Percentiles rank a stretch among this genome's conserved stretches.
Conservation (phyloP, 2,797 vertebrate species). For the Coccyzus lansbergi region DNA sequence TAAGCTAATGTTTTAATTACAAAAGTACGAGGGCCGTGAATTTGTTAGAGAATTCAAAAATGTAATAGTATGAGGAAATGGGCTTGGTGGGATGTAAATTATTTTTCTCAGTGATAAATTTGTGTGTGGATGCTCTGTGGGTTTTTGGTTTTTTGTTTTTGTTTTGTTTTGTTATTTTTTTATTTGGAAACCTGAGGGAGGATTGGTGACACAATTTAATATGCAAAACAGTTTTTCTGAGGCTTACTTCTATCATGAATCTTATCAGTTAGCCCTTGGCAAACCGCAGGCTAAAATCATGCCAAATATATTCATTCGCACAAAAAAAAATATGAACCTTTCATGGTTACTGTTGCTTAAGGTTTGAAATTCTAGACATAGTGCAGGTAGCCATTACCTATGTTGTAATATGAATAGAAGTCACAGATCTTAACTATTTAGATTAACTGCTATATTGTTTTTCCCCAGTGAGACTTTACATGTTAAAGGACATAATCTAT, state of each 20-base stretch:
- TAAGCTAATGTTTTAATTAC: background rate
- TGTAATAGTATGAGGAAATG: background rate
- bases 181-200: background rate
- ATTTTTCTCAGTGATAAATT: background rate
- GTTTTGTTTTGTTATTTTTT: too few relatives aligned
- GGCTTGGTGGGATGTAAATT: background rate
- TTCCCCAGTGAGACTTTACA: background rate
- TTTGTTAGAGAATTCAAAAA: background rate
- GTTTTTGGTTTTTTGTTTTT: too few relatives aligned
- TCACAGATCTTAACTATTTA: background rate
- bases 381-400: background rate
- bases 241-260: background rate
- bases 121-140: background rate
- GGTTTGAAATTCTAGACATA: background rate
- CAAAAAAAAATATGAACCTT: background rate
- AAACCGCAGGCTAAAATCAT: background rate
- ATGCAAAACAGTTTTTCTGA: background rate
- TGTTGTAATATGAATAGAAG: background rate
- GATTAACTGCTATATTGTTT: background rate
- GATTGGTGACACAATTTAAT: background rate
- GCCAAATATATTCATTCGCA: background rate
- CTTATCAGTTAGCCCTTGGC: background rate
- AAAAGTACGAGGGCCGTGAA: background rate
- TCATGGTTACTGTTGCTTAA: background rate
- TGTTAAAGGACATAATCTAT: background rate